Base-by-base conservation (phyloP, 2,113 vertebrate genomes). In the Lutjanus erythropterus region DNA sequence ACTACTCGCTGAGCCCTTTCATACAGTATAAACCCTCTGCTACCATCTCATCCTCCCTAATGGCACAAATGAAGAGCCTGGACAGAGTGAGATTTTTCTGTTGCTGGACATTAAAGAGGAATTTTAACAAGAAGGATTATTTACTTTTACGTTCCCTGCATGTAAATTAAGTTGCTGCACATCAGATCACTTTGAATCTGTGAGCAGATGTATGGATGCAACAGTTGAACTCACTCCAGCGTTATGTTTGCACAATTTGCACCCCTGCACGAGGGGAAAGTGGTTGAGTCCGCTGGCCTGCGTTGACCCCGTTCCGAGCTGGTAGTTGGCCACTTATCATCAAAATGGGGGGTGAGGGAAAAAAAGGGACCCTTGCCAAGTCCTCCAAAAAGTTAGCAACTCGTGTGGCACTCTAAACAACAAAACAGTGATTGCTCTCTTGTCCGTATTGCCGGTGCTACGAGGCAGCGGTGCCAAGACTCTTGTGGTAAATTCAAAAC, bases 321-420 rank as follows among this genome's bases (percentile, higher is more conserved):
- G 39, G 60, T 85, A 70, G 91, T 71, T 92, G 70, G 69, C 86
- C 88, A 91, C 85, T 90, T 89, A 95, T 96, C 96, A 55, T 68
- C 31, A 39, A 84, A 89, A 88, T 67, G 42, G 76, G 70, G 81
- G 41, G 66, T 59, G 50, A 83, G 56, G 68, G 37, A n/a, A 59
- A 81, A 62, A 83, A 31, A 39, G 62, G 81, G 80, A 81, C 75
- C 78, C 68, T 33, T 87, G 82, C 78, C 87, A 90, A 91, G 90
- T 89, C 84, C 90, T 93, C 81, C 60, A 88, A 88, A 92, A 92
- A 94, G 92, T 93, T 93, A 84, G 80, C 86, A 62, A 86, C 84
- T 84, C 39, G 72, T 81, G 78, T 6, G 59, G 77, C 87, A 87
- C 85, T 92, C 90, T 82, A 83, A 88, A 91, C 82, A 89, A 80